Percentiles rank a stretch among this genome's conserved stretches.
Conservation (phyloP, 2,113 vertebrate species). For the Entelurus aequoreus region DNA sequence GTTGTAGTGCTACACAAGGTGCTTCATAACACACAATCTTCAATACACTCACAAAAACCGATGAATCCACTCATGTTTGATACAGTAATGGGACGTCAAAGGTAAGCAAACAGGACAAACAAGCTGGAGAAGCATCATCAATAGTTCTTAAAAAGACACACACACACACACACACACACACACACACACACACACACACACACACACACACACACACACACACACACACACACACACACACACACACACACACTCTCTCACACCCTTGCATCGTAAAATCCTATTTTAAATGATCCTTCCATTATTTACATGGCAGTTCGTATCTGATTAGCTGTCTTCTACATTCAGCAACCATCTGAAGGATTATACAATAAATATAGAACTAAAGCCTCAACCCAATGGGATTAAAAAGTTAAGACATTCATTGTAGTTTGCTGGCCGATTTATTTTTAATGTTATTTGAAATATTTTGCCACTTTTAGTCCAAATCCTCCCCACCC, state of each 20-base stretch:
- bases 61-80: constrained; percentile 24
- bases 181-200: constrained; percentile 54
- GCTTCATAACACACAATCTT: constrained; percentile 27
- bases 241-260: constrained; percentile 44
- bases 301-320: constrained; percentile 79
- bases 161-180: constrained; percentile 36
- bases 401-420: constrained; percentile 43
- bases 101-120: constrained; percentile 34
- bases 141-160: constrained; percentile 52
- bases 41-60: constrained; percentile 30
- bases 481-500: not conserved
- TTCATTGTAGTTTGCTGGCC: constrained; percentile 26
- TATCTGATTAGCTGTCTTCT: constrained; percentile 68
- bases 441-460: constrained; percentile 1
- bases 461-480: constrained; percentile 31
- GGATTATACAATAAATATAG: constrained; percentile 26
- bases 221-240: constrained; percentile 25
- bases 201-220: constrained; percentile 62
- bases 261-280: constrained; percentile 59
- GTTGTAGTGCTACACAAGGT: constrained; percentile 56
- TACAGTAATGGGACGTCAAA: constrained; percentile 9
- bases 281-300: constrained; percentile 45
- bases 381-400: constrained; percentile 34
- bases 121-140: constrained; percentile 45
- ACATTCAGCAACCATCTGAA: constrained; percentile 70